phyloP scores from a whole-genome alignment of 1,140 invertebrate species.

The Heliconius nattereri region DNA sequence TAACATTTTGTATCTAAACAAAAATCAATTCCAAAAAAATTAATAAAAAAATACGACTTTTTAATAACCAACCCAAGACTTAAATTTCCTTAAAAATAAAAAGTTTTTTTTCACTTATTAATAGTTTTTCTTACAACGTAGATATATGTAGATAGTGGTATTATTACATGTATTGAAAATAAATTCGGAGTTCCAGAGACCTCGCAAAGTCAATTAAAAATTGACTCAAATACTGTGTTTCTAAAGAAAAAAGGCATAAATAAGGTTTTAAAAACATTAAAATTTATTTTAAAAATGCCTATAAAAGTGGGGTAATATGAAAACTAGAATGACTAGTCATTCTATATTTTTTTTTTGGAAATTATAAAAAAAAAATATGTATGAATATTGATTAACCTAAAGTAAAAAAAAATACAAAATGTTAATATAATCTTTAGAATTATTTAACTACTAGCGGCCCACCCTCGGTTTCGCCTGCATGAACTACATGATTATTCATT shows the following conservation, averaged over 20 bases:
- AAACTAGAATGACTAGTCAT: no score
- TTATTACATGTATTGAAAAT: background rate
- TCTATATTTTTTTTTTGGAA: no score
- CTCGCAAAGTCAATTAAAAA: background rate
- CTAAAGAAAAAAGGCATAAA: background rate
- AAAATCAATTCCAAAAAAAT: background rate
- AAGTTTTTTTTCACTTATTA: background rate
- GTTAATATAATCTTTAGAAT: background rate
- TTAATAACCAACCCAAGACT: background rate
- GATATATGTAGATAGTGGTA: background rate
- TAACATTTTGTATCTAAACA: background rate
- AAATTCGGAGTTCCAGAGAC: slow-evolving; percentile 14
- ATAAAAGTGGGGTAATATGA: no score
- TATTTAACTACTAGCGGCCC: background rate
- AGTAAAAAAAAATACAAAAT: no score
- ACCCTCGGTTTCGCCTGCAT: no score
- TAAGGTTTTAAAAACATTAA: no score
- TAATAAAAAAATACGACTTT: background rate
- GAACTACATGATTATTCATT: no score
- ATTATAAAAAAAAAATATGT: no score
- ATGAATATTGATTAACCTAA: no score
- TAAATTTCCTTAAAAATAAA: background rate
- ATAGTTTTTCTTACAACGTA: background rate
- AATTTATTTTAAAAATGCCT: no score
- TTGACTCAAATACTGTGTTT: background rate